Base-by-base conservation (phyloP, 2,113 vertebrate species). In the Oenanthe melanoleuca region DNA sequence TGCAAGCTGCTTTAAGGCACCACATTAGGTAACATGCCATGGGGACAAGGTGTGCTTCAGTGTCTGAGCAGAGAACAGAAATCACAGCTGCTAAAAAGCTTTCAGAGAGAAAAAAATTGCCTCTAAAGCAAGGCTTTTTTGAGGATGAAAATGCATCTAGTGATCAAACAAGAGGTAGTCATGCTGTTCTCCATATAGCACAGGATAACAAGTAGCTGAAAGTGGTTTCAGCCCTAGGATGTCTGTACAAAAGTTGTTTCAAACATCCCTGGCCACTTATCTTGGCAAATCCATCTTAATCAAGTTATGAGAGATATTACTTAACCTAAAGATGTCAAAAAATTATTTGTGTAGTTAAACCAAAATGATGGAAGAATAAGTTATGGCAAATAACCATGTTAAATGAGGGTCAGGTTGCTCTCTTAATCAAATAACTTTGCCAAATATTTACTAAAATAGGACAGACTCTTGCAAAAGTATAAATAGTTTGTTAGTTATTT, bases 381-480 rank as follows among this genome's bases (percentile, higher is more conserved):
- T 97, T 96, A 93, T 91, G 93, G 96, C 95, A 96, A 97, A 96
- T 96, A 96, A 81, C 77, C 61, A 92, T 91, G 90, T 89, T 96
- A 97, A 97, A 96, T 92, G 94, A 96, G 94, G 97, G 97, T 97
- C 97, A 98, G 96, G 95, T 97, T 98, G 96, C 96, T 97, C 97
- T 97, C 97, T 97, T 97, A 97, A 98, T 98, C 97, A 98, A 98
- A 96, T 90, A 83, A 81, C 95, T 97, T 97, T 94, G 97, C 97
- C 98, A 98, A 98, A 98, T 98, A 98, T 97, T 98, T 98, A 97
- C 98, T 98, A 97, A 98, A 98, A 98, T 98, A 98, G 97, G 97
- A 92, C 97, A 98, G 97, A 96, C 96, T 97, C 97, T 98, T 97
- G 96, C 97, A 97, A 98, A 98, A 98, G 96, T 98, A 98, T 98